Conservation (phyloP, 2,113 vertebrate genomes). For the Lucifuga dentata region DNA sequence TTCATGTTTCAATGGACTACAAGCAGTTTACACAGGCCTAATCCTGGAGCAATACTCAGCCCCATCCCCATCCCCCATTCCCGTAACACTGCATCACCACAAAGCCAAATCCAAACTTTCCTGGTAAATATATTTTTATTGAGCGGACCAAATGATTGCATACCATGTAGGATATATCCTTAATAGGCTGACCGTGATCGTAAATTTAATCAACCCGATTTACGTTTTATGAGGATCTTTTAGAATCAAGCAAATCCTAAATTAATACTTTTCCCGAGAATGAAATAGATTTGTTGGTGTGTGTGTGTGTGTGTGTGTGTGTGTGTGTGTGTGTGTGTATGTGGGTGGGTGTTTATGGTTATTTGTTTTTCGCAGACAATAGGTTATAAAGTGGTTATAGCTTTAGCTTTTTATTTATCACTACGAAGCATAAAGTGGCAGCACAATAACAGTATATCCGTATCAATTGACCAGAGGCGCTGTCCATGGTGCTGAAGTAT, state of each 20-base stretch:
- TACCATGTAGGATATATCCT: too few species aligned
- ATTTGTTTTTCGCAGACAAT: too few species aligned
- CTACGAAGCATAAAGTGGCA: not conserved
- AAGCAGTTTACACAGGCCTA: constrained; percentile 66
- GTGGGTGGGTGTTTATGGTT: too few species aligned
- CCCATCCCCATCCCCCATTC: constrained; percentile 8
- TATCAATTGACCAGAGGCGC: constrained; percentile 6
- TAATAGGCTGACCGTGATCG: too few species aligned
- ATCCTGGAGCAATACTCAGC: constrained; percentile 46
- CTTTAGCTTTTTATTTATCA: constrained; percentile 14
- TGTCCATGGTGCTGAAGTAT: constrained; percentile 69
- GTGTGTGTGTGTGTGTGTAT: too few species aligned
- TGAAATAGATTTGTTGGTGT: not conserved
- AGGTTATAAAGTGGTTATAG: too few species aligned
- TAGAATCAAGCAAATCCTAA: not conserved
- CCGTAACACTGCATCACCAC: constrained; percentile 10
- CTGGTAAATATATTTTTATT: constrained; percentile 3
- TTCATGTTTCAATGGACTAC: constrained; percentile 73
- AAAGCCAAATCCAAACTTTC: not conserved
- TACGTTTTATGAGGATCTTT: not conserved
- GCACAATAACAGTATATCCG: not conserved
- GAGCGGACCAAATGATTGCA: not conserved
- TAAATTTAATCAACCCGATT: not conserved
- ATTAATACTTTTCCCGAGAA: not conserved
- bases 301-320: not conserved